Percentiles rank a stretch among this genome's conserved stretches.
These are phyloP conservation scores for Eupsittula cactorum DNA, from an alignment of 2,113 vertebrate species.

Conservation along the genomic window DNA sequence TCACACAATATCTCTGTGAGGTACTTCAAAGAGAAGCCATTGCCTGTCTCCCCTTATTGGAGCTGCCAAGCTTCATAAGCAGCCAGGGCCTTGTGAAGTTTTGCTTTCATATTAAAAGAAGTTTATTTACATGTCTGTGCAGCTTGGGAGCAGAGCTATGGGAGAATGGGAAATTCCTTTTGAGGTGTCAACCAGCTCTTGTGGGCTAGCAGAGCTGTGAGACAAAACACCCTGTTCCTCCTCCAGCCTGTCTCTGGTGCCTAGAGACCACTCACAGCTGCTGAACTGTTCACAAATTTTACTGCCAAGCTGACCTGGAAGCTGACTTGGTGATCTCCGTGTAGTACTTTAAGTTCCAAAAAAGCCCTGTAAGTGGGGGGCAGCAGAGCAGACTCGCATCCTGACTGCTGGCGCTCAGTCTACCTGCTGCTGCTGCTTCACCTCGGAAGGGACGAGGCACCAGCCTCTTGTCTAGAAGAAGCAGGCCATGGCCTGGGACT, in stretches of 20 bases:
- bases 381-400: accelerated
- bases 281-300: constrained; percentile 18
- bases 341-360: not conserved
- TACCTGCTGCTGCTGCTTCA: not conserved
- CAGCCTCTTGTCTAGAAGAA: not conserved
- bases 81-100: constrained; percentile 50
- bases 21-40: constrained; percentile 30
- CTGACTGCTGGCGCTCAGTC: not conserved
- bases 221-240: not conserved
- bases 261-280: constrained; percentile 22
- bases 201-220: not conserved
- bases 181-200: constrained; percentile 29
- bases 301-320: constrained; percentile 13
- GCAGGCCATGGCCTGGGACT: not conserved
- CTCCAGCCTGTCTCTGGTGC: constrained; percentile 2
- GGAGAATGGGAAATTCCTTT: constrained; percentile 9
- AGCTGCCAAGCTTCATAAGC: constrained; percentile 57
- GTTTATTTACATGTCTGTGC: constrained; percentile 54
- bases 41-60: not conserved
- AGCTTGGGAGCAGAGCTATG: constrained; percentile 12
- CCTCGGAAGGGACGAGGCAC: not conserved
- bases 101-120: constrained; percentile 53
- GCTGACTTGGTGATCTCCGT: not conserved
- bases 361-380: not conserved
- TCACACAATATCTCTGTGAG: not conserved